phyloP scores from a whole-genome alignment of 1,140 invertebrate genomes.

The Trachymyrmex septentrionalis region DNA sequence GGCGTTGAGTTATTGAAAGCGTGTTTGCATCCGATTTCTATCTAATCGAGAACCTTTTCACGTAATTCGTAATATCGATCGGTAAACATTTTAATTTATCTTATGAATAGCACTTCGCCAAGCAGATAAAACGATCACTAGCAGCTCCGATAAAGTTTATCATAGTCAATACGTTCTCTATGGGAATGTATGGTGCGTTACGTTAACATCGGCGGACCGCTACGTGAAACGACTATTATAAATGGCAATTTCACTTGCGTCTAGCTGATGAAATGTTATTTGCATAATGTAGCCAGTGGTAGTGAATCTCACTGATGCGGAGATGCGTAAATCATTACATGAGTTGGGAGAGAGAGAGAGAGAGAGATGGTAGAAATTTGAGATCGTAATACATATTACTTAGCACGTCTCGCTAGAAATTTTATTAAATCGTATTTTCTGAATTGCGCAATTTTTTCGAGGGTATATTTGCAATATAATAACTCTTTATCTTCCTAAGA shows the following conservation, averaged over 20 bases:
- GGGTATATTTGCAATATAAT: neutral
- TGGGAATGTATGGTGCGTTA: constrained; percentile 9
- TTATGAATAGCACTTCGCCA: constrained; percentile 2
- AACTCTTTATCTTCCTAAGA: neutral
- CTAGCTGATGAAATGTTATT: constrained; percentile 42
- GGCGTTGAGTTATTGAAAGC: neutral
- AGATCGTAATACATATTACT: neutral
- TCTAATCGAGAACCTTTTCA: constrained; percentile 10
- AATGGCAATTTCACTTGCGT: constrained; percentile 41
- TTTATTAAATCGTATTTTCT: constrained; percentile 1
- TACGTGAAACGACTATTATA: constrained; percentile 34
- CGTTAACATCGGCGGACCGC: constrained; percentile 15
- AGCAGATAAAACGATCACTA: neutral
- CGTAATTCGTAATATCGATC: constrained; percentile 20
- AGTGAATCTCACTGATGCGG: constrained; percentile 8
- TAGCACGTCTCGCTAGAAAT: neutral
- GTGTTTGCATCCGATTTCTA: neutral
- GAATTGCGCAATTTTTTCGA: neutral
- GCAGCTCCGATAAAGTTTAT: constrained; percentile 47
- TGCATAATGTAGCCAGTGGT: constrained; percentile 30
- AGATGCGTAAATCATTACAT: constrained; percentile 18
- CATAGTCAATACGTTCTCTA: neutral
- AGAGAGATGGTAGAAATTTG: no score
- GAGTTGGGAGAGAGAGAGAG: neutral
- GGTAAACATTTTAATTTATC: constrained; percentile 22